Evolutionary conservation across 2,888 invertebrate genomes (phyloP), one percentile per base, ranked within the genome.

Genomic region (Nomada goodeniana): DNA sequence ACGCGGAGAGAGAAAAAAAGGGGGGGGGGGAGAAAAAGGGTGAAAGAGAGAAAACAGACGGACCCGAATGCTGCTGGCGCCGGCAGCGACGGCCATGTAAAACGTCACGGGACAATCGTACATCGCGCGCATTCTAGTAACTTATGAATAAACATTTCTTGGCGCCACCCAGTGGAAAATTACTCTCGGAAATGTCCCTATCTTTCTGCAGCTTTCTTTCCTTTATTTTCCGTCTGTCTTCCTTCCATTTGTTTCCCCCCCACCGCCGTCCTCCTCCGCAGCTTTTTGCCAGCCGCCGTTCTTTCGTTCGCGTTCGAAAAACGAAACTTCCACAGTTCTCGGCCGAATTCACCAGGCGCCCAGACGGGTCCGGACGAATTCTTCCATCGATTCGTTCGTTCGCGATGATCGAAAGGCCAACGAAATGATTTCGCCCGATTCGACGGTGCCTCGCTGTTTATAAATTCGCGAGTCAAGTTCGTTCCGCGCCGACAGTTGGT

Each of bases 81-180:
- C 53, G 52, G 55, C 47, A 63, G 76, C 74, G 64, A 83, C 82
- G 80, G 55, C 64, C 74, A 74, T 70, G 71, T 86, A 88, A 82
- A 86, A 87, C 81, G 84, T 82, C 84, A 85, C 80, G 82, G 89
- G 89, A 90, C 90, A 90, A 89, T 89, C 89, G 86, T 88, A 87
- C 84, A 80, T 84, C 86, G 85, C 82, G 88, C 87, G 84, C 89
- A 89, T 90, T 91, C 88, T 83, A 87, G 82, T 86, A 88, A 90
- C 90, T 91, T 92, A 92, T 91, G 92, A 92, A 92, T 92, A 92
- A 91, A 92, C 92, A 92, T 92, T 91, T 89, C 86, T 85, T 88
- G 81, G 86, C 86, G 87, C 85, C 88, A 89, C 79, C 87, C 88
- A 84, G 86, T 88, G 89, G 89, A 91, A 92, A 92, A 92, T 92